phyloP scores from a whole-genome alignment of 2,888 invertebrate genomes.

The Orchesellides sinensis region DNA sequence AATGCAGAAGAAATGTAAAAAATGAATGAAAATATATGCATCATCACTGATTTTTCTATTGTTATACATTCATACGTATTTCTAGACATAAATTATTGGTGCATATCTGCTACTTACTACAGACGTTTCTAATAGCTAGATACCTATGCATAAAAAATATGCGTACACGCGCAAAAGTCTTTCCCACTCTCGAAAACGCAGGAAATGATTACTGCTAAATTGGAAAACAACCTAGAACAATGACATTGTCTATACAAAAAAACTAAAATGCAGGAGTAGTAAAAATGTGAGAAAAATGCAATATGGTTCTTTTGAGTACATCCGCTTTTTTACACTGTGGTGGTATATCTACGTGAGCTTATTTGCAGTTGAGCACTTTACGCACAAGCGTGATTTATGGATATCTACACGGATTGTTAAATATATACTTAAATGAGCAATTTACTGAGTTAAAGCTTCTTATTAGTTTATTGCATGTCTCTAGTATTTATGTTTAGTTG shows the following conservation, averaged over 20 bases:
- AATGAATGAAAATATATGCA: conserved; percentile 23
- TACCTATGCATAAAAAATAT: neutral
- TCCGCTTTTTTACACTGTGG: neutral
- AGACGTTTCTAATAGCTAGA: neutral
- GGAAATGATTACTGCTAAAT: conserved; percentile 53
- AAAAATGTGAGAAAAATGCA: conserved; percentile 38
- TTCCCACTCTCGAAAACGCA: conserved; percentile 1
- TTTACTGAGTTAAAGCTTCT: too few relatives aligned
- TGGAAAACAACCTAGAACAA: conserved; percentile 65
- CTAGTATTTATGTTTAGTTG: too few relatives aligned
- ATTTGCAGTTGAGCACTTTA: too few relatives aligned
- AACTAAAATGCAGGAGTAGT: too few relatives aligned
- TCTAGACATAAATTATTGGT: neutral
- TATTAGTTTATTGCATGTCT: too few relatives aligned
- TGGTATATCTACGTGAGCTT: too few relatives aligned
- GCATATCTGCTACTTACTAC: neutral
- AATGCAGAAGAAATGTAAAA: neutral
- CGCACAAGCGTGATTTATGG: too few relatives aligned
- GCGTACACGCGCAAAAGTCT: conserved; percentile 9
- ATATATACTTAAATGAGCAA: too few relatives aligned
- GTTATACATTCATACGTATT: neutral
- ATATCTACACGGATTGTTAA: too few relatives aligned
- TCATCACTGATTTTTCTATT: neutral
- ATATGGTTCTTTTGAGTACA: conserved; percentile 2
- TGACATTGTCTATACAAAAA: conserved; percentile 62